These are phyloP conservation scores for Myrmecophaga tridactyla DNA, from an alignment of 2,113 vertebrate genomes.

Conservation along the genomic window DNA sequence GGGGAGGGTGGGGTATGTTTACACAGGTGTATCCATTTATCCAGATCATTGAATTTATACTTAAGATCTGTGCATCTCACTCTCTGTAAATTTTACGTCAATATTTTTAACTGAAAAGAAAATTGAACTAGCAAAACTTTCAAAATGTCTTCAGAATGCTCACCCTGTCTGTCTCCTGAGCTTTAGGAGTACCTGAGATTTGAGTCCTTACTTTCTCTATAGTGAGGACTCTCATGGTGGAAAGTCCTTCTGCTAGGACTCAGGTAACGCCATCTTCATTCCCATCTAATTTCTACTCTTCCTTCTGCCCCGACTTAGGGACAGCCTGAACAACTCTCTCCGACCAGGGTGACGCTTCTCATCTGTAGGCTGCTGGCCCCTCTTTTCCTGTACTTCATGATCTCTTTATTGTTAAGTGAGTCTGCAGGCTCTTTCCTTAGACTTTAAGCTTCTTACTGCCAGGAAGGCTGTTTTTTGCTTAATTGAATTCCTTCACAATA, in stretches of 20 bases:
- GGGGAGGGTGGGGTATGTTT: not conserved
- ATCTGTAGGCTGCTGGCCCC: too few species aligned
- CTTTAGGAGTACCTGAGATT: not conserved
- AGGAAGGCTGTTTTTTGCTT: not conserved
- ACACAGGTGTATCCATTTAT: not conserved
- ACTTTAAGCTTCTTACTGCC: not conserved
- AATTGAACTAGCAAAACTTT: not conserved
- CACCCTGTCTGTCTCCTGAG: not conserved
- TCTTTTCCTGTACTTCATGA: not conserved
- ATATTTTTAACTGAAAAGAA: not conserved
- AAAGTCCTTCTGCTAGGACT: not conserved
- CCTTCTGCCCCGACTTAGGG: not conserved
- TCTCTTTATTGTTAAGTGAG: not conserved
- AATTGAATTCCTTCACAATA: not conserved
- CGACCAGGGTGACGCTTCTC: too few species aligned
- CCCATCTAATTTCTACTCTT: not conserved
- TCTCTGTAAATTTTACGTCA: not conserved
- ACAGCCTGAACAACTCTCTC: too few species aligned
- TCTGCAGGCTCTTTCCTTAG: not conserved
- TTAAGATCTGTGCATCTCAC: not conserved
- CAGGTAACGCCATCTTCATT: not conserved
- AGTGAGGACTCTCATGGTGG: not conserved
- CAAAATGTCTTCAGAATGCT: not conserved
- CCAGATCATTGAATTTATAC: not conserved
- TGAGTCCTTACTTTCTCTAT: not conserved